A percentile compares a stretch with the other conserved stretches of the same genome.
phyloP scores from a whole-genome alignment of 2,113 vertebrate species.

The Raja brachyura region DNA sequence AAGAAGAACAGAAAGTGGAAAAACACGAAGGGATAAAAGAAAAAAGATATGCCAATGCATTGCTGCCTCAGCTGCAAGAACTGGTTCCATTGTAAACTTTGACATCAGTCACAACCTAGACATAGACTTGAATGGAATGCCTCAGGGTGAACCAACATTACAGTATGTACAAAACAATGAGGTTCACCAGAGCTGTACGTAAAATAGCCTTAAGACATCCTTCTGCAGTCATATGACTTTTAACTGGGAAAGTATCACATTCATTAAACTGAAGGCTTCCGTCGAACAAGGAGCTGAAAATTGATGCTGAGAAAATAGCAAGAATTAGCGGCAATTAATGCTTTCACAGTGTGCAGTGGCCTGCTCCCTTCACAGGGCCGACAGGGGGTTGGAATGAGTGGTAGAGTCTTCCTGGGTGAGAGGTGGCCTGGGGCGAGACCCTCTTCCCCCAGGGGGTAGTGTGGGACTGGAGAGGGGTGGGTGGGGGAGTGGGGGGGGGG shows the following conservation, averaged over 20 bases:
- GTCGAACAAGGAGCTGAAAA: not conserved
- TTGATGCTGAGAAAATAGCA: not conserved
- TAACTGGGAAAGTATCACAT: not conserved
- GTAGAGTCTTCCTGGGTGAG: not conserved
- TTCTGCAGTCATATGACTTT: not conserved
- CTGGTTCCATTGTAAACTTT: not conserved
- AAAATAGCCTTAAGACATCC: not conserved
- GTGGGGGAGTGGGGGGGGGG: too few relatives aligned
- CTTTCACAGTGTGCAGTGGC: not conserved
- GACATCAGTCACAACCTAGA: not conserved
- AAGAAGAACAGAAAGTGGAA: too few relatives aligned
- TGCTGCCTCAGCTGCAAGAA: not conserved
- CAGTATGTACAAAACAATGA: conserved; percentile 16
- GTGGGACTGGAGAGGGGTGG: too few relatives aligned
- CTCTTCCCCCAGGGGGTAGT: too few relatives aligned
- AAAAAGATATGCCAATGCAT: not conserved
- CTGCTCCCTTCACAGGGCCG: not conserved
- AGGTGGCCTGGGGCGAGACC: not conserved
- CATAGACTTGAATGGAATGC: not conserved
- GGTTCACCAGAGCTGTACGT: not conserved
- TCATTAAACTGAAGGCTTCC: not conserved
- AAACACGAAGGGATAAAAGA: not conserved
- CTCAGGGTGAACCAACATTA: not conserved
- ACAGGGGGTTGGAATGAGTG: not conserved
- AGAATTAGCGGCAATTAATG: not conserved